Conservation (phyloP, 2,113 vertebrate species). For the Octodon degus region DNA sequence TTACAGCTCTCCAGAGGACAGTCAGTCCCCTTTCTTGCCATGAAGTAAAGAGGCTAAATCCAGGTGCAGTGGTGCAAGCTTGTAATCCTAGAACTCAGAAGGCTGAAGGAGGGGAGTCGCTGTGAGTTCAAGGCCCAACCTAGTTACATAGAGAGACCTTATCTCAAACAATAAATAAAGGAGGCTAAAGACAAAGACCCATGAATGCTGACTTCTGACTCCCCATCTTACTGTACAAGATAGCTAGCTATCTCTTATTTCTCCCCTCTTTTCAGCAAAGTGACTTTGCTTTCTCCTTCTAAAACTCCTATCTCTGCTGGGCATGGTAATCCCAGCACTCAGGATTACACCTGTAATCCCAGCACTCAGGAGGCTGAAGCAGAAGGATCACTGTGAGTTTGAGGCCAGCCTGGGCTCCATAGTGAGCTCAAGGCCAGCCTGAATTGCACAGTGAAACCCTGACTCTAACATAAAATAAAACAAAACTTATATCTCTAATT, state of each 20-base stretch:
- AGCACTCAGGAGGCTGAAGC: no score
- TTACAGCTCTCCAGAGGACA: neutral
- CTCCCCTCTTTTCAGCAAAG: neutral
- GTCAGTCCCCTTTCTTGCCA: neutral
- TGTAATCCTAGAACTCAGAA: neutral
- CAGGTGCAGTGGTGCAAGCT: neutral
- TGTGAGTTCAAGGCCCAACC: neutral
- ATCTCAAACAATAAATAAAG: neutral
- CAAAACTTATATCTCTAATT: neutral
- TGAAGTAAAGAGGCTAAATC: neutral
- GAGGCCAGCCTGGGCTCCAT: no score
- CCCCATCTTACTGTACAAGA: neutral
- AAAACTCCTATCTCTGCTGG: neutral
- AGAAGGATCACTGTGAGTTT: no score
- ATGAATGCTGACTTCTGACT: neutral
- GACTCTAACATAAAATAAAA: no score
- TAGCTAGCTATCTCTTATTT: neutral
- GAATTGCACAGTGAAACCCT: no score
- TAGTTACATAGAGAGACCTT: neutral
- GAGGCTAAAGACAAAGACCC: neutral
- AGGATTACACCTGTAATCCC: no score
- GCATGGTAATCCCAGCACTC: no score
- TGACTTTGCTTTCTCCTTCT: neutral
- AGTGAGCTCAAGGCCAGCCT: no score
- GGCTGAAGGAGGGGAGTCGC: no score